Conservation (phyloP, 2,113 vertebrate genomes). For the Brienomyrus brachyistius region DNA sequence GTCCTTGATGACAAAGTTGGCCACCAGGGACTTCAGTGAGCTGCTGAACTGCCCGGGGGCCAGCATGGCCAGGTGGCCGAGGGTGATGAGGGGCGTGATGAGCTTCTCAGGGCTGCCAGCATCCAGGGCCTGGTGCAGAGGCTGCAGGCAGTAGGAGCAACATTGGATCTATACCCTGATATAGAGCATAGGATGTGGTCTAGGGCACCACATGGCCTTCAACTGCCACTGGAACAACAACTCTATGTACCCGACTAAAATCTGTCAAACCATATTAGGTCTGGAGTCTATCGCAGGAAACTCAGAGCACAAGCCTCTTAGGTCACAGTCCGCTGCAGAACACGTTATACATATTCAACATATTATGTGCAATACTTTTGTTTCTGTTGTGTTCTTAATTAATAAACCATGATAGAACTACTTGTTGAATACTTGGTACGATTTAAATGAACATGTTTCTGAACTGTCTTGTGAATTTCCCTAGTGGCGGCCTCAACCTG, state of each 20-base stretch:
- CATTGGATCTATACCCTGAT: neutral
- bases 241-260: neutral
- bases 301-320: neutral
- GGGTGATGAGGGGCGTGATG: constrained; percentile 85
- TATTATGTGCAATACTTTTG: neutral
- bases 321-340: neutral
- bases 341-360: neutral
- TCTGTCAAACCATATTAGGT: neutral
- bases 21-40: constrained; percentile 89
- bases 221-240: neutral
- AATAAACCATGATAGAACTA: neutral
- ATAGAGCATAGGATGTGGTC: neutral
- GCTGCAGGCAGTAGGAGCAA: constrained; percentile 56
- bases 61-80: constrained; percentile 91
- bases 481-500: neutral
- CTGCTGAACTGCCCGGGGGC: constrained; percentile 92
- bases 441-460: neutral
- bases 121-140: constrained; percentile 90
- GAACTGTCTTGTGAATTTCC: neutral
- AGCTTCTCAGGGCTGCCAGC: constrained; percentile 90
- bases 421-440: neutral
- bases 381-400: neutral
- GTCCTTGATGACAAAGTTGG: constrained; percentile 96
- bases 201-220: neutral
- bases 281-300: neutral